Percentiles rank a stretch among this genome's conserved stretches.
Evolutionary conservation across 2,888 invertebrate genomes (phyloP).

Genomic region (Pyrochroa serraticornis): DNA sequence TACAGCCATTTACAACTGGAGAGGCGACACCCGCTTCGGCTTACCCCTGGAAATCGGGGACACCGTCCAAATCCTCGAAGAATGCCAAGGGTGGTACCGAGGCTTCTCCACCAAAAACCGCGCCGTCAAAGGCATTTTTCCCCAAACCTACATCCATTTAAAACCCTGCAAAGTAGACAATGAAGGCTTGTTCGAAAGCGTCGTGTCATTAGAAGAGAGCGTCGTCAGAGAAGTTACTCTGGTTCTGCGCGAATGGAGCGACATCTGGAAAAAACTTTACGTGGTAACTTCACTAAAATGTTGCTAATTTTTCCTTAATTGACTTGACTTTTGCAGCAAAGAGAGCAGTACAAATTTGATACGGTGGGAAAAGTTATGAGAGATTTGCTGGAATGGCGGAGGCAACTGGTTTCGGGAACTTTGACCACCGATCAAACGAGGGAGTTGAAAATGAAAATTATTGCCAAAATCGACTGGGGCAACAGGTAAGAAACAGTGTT

Average conservation of each 20-base stretch:
- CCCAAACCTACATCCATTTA: slow-evolving; percentile 78
- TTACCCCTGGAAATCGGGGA: slow-evolving; percentile 90
- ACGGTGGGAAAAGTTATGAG: slow-evolving; percentile 89
- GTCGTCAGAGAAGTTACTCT: slow-evolving; percentile 90
- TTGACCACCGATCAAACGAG: slow-evolving; percentile 90
- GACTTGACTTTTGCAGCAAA: slow-evolving; percentile 63
- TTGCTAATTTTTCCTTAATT: neutral
- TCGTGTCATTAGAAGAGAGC: slow-evolving; percentile 81
- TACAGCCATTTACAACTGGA: slow-evolving; percentile 91
- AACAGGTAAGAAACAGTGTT: slow-evolving; percentile 78
- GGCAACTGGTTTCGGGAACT: slow-evolving; percentile 85
- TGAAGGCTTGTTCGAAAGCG: slow-evolving; percentile 75
- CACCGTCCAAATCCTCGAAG: slow-evolving; percentile 89
- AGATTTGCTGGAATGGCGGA: slow-evolving; percentile 83
- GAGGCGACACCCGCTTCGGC: slow-evolving; percentile 79
- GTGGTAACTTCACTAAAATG: slow-evolving; percentile 68
- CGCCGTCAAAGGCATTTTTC: slow-evolving; percentile 75
- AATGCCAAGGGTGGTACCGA: slow-evolving; percentile 88
- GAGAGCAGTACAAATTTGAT: slow-evolving; percentile 83
- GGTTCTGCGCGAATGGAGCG: slow-evolving; percentile 91
- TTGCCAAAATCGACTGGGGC: slow-evolving; percentile 94
- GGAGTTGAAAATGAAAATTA: slow-evolving; percentile 84
- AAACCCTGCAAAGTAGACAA: slow-evolving; percentile 82
- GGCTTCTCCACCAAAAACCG: slow-evolving; percentile 82
- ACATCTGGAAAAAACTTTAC: slow-evolving; percentile 90